Base-by-base conservation (phyloP, 2,113 vertebrate species). In the Odontophorus gujanensis region DNA sequence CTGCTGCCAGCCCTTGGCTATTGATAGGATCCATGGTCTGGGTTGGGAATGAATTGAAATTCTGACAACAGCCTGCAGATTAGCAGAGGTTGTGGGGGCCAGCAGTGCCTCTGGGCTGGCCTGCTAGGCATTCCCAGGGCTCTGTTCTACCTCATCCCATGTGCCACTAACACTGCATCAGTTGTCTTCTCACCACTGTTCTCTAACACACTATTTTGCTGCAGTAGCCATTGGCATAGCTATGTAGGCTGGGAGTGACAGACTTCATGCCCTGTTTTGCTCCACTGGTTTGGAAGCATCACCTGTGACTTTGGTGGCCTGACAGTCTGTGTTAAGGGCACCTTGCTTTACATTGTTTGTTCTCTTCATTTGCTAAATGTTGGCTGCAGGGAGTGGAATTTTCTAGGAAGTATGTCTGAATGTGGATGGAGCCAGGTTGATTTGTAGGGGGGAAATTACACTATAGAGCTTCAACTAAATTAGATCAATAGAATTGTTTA, bases 371-470 rank as follows among this genome's bases (percentile, higher is more conserved):
- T 73, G 40, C 13, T 20, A 66, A 15, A 57, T 34, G 24, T 45
- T 89, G 34, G 48, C 48, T 72, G 19, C 6, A 65, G 62, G 40
- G 47, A 69, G 40, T 61, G 22, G 80, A 72, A 75, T 81, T 79
- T 78, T 86, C 62, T 65, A 47, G n/a, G 57, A 91, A 78, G 58
- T 43, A 72, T 93, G 47, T 67, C 75, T 91, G 55, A 82, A 79
- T 21, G 19, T 50, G 74, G n/a, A 71, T 7, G 66, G 62, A 91
- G 30, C 42, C 34, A 75, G 59, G 34, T 25, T 85, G 32, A 67
- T 71, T 79, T 80, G 50, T 79, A 20, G 8, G 6, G 17, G 6
- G 19, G n/a, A 67, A 82, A 59, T 67, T 32, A 38, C 7, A 3
- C 48, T 71, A 22, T 8, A 36, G 53, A 48, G 10, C 38, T 78